Conservation (phyloP, 1,140 invertebrate genomes). For the Anastatus disparis region DNA sequence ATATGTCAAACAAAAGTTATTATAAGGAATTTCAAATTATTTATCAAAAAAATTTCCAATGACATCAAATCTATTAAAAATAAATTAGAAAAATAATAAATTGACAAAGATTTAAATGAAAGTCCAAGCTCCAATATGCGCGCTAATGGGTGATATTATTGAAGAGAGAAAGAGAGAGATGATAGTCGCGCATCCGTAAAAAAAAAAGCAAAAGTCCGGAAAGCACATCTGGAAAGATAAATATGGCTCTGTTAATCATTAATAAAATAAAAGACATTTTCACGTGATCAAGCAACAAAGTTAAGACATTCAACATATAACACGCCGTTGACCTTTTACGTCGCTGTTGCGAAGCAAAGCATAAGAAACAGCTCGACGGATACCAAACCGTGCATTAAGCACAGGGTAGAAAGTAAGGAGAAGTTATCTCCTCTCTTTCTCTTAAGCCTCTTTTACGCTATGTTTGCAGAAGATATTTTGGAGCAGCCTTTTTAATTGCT, state of each 20-base stretch:
- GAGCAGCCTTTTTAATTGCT: no score
- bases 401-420: neutral
- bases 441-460: neutral
- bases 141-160: no score
- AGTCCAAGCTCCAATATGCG: no score
- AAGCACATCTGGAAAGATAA: neutral
- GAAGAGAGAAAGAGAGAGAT: neutral
- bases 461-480: no score
- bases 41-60: no score
- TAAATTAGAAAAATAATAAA: no score
- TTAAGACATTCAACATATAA: neutral
- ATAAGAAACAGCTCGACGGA: neutral
- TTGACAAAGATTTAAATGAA: no score
- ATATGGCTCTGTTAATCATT: neutral
- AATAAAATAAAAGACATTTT: slow-evolving; percentile 6
- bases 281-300: neutral
- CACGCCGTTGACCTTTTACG: slow-evolving; percentile 30
- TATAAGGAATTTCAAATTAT: no score
- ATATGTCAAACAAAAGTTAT: no score
- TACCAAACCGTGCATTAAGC: neutral
- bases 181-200: no score
- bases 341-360: slow-evolving; percentile 26
- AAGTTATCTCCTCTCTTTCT: neutral
- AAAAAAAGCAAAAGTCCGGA: neutral
- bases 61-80: no score